Evolutionary conservation across 2,113 vertebrate genomes (phyloP), one percentile per base, ranked within the genome.

Genomic region (Fregata magnificens): DNA sequence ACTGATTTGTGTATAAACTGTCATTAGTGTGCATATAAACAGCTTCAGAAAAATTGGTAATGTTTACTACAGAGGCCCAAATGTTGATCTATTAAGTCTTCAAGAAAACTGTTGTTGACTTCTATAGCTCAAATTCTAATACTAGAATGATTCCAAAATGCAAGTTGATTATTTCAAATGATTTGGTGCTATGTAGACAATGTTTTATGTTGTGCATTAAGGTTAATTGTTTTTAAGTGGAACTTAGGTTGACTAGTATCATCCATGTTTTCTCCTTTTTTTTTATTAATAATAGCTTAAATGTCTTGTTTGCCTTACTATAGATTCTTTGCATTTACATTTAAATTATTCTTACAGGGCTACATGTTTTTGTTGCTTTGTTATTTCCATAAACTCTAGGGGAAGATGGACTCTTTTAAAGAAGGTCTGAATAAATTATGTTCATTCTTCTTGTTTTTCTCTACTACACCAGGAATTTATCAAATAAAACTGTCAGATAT

Each of bases 341-440:
- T 82, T 73, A 73, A 85, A n/a, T 87, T 85, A 34, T 66, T 82
- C 17, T 85, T 77, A 50, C 6, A 81, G 29, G 11, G 3, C 32
- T 70, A 15, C 10, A 4, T 84, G 10, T 34, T 78, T 95, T 78
- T 83, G 34, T 82, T 92, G 24, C 53, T 85, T 79, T 86, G 21
- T 55, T 95, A 59, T 77, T 94, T 90, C 72, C 52, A 9, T 86
- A 88, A 90, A 20, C 42, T 86, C 26, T 26, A 67, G 63, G 21
- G 70, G 50, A 59, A 88, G 55, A n/a, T 29, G 74, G 47, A 14
- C 0, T 0, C 80, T 78, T 78, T 92, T 86, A 67, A 88, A 88
- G 49, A 65, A 74, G 29, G n/a, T 91, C 70, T 90, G 94, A 88
- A 93, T 86, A 85, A 87, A 93, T 90, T 90, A 78, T 21, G 9